Conservation (phyloP, 2,113 vertebrate genomes). For the Noctilio leporinus region DNA sequence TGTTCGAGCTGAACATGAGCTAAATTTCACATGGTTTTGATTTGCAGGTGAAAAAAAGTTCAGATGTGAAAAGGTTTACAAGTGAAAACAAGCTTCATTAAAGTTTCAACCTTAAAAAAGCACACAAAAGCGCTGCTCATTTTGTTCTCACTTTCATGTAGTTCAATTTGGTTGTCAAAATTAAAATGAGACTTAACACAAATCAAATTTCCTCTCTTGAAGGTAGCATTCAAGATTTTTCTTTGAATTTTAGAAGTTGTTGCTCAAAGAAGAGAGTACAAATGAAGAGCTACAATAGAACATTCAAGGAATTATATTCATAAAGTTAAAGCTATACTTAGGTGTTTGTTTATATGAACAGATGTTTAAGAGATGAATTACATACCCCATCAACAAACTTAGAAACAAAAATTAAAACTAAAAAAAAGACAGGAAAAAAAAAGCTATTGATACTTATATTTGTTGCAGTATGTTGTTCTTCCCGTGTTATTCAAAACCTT, state of each 20-base stretch:
- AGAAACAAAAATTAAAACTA: background rate
- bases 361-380: slow-evolving; percentile 18
- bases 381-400: background rate
- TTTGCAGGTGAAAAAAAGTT: slow-evolving; percentile 28
- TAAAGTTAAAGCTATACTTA: background rate
- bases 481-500: background rate
- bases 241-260: slow-evolving; percentile 17
- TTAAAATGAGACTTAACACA: slow-evolving; percentile 25
- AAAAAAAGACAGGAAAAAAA: background rate
- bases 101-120: slow-evolving; percentile 38
- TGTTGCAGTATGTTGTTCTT: background rate
- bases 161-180: slow-evolving; percentile 66
- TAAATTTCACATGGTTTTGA: background rate
- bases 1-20: background rate
- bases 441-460: background rate
- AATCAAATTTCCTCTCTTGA: slow-evolving; percentile 49
- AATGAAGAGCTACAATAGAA: background rate
- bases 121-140: background rate
- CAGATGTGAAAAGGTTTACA: slow-evolving; percentile 41
- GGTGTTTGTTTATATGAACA: slow-evolving; percentile 10
- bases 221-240: background rate
- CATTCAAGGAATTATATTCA: background rate
- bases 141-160: slow-evolving; percentile 44
- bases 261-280: background rate
- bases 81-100: background rate